Evolutionary conservation across 2,888 invertebrate genomes (phyloP).

Genomic region (Muschampia plurimacula): DNA sequence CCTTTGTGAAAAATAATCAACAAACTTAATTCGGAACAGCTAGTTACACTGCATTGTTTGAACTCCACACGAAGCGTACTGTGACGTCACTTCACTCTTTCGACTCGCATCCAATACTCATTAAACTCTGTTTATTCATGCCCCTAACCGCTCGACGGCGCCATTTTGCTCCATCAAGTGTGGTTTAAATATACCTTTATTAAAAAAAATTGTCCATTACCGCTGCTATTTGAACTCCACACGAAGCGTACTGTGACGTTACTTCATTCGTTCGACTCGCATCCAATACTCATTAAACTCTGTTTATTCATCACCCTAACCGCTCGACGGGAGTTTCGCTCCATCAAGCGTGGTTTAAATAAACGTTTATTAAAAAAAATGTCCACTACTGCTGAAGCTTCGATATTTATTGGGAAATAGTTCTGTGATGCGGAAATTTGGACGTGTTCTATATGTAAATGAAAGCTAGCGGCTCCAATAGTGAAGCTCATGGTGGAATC

Average conservation of each 20-base stretch:
- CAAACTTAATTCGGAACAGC: slow-evolving; percentile 35
- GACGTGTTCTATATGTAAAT: slow-evolving; percentile 28
- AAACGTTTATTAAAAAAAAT: slow-evolving; percentile 48
- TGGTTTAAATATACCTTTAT: slow-evolving; percentile 49
- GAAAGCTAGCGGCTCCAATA: slow-evolving; percentile 11
- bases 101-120: slow-evolving; percentile 50
- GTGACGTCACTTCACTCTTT: not conserved
- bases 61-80: not conserved
- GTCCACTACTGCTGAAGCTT: slow-evolving; percentile 27
- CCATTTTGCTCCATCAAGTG: slow-evolving; percentile 44
- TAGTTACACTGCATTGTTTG: slow-evolving; percentile 26
- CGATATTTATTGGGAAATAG: slow-evolving; percentile 32
- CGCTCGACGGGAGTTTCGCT: slow-evolving; percentile 37
- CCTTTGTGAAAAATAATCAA: slow-evolving; percentile 39
- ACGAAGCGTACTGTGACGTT: not conserved
- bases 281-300: slow-evolving; percentile 53
- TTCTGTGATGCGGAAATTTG: slow-evolving; percentile 30
- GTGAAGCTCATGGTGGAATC: not conserved
- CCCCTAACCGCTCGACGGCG: slow-evolving; percentile 28
- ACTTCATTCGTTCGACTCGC: slow-evolving; percentile 12
- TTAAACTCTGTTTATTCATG: slow-evolving; percentile 51
- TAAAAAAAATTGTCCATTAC: slow-evolving; percentile 43
- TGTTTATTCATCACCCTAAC: slow-evolving; percentile 47
- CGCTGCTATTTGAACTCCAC: not conserved
- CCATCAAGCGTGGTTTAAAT: slow-evolving; percentile 48